These are phyloP conservation scores for Smittia sp. DNA, from an alignment of 2,888 invertebrate genomes.

Conservation along the genomic window DNA sequence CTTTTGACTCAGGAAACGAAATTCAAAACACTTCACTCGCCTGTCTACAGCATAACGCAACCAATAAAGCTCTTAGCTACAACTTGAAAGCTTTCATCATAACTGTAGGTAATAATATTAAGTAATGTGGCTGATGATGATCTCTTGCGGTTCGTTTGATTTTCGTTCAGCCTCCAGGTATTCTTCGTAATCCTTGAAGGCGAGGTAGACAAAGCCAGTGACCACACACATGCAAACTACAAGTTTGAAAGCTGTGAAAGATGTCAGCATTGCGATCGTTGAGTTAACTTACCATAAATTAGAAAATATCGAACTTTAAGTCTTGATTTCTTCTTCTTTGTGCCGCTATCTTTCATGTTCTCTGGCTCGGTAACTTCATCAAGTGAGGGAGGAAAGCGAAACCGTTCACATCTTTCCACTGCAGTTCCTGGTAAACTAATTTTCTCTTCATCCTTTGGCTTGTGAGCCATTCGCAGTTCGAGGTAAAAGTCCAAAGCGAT, in stretches of 20 bases:
- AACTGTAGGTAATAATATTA: neutral
- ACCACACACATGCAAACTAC: slow-evolving; percentile 4
- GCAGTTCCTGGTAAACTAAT: no score
- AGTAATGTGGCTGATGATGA: slow-evolving; percentile 22
- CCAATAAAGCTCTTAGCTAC: no score
- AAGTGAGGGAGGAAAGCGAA: no score
- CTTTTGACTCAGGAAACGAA: no score
- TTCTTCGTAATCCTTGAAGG: slow-evolving; percentile 25
- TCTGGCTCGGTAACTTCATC: no score
- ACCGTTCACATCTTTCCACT: no score
- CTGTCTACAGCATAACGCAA: no score
- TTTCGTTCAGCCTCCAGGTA: slow-evolving; percentile 1
- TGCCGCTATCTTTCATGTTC: no score
- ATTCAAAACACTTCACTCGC: no score
- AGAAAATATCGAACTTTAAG: slow-evolving; percentile 15
- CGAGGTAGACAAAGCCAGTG: slow-evolving; percentile 13
- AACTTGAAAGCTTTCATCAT: no score
- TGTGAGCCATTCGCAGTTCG: slow-evolving; percentile 2
- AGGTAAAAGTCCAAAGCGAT: slow-evolving; percentile 23
- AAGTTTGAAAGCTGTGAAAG: neutral
- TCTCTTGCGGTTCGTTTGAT: slow-evolving; percentile 11
- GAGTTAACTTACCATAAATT: slow-evolving; percentile 21
- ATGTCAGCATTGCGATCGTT: neutral
- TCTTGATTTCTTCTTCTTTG: slow-evolving; percentile 9
- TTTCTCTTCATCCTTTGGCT: neutral